Conservation (phyloP, 2,888 invertebrate genomes). For the Acleris emargana region DNA sequence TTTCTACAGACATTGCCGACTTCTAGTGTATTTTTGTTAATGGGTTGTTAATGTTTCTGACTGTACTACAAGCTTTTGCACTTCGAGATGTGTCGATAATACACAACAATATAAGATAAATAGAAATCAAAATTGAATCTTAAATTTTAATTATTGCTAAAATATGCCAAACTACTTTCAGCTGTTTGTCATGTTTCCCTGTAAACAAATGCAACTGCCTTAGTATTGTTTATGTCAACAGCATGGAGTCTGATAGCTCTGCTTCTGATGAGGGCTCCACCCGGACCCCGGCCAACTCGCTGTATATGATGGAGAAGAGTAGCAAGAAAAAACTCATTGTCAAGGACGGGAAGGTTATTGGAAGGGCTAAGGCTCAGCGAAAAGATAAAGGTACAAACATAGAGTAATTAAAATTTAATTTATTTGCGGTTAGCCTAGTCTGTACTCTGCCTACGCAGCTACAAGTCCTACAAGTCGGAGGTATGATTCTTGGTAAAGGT, state of each 20-base stretch:
- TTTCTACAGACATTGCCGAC: too few relatives aligned
- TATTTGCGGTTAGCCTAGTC: neutral
- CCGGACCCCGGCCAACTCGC: conserved; percentile 81
- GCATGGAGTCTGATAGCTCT: conserved; percentile 81
- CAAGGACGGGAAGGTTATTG: conserved; percentile 85
- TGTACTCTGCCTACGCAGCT: neutral
- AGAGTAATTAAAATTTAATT: too few relatives aligned
- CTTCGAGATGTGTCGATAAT: too few relatives aligned
- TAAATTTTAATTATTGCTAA: too few relatives aligned
- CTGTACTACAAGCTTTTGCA: too few relatives aligned
- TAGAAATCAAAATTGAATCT: too few relatives aligned
- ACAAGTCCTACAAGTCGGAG: neutral
- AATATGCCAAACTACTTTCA: too few relatives aligned
- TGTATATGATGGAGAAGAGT: conserved; percentile 92
- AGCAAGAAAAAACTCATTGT: conserved; percentile 89
- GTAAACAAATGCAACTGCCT: too few relatives aligned
- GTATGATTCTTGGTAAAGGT: too few relatives aligned
- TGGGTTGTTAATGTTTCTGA: too few relatives aligned
- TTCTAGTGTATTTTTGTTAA: too few relatives aligned
- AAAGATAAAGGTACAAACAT: conserved; percentile 87
- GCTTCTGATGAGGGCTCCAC: conserved; percentile 76
- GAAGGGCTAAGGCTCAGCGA: conserved; percentile 89
- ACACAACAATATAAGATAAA: too few relatives aligned
- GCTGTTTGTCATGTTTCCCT: neutral
- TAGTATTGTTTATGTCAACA: conserved; percentile 40